phyloP scores from a whole-genome alignment of 1,140 invertebrate genomes.

The Araneus ventricosus region DNA sequence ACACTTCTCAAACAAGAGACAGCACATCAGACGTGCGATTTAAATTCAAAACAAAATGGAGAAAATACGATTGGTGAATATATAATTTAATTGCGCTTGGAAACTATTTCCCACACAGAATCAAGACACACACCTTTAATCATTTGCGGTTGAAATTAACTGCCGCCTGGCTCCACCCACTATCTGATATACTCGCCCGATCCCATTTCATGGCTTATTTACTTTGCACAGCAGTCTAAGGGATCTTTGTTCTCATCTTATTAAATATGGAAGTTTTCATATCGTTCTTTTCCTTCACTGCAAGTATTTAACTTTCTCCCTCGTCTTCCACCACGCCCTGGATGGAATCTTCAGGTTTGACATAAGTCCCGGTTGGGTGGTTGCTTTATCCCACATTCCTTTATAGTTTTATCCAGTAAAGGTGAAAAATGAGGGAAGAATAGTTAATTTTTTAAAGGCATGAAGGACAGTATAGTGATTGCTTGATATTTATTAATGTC shows the following conservation, averaged over 20 bases:
- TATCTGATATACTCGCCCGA: slow-evolving; percentile 43
- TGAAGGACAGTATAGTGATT: too few species aligned
- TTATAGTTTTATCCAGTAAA: too few species aligned
- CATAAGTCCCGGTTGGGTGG: too few species aligned
- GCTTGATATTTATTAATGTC: too few species aligned
- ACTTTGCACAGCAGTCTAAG: slow-evolving; percentile 42
- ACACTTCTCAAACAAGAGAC: background rate
- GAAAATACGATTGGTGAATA: slow-evolving; percentile 50
- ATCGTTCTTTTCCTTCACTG: background rate
- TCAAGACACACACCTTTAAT: slow-evolving; percentile 43
- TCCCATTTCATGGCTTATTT: slow-evolving; percentile 72
- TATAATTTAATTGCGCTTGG: slow-evolving; percentile 39
- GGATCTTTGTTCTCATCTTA: slow-evolving; percentile 52
- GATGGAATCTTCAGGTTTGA: background rate
- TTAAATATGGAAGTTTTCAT: slow-evolving; percentile 62
- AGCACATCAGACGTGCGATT: slow-evolving; percentile 19
- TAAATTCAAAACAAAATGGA: slow-evolving; percentile 31
- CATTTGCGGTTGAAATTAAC: slow-evolving; percentile 51
- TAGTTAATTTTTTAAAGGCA: too few species aligned
- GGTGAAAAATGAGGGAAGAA: too few species aligned
- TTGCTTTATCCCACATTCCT: too few species aligned
- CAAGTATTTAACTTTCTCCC: slow-evolving; percentile 4
- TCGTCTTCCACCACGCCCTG: background rate
- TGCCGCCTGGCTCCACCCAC: slow-evolving; percentile 67
- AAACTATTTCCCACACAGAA: slow-evolving; percentile 16